Conservation (phyloP, 2,113 vertebrate genomes). For the Caracal caracal region DNA sequence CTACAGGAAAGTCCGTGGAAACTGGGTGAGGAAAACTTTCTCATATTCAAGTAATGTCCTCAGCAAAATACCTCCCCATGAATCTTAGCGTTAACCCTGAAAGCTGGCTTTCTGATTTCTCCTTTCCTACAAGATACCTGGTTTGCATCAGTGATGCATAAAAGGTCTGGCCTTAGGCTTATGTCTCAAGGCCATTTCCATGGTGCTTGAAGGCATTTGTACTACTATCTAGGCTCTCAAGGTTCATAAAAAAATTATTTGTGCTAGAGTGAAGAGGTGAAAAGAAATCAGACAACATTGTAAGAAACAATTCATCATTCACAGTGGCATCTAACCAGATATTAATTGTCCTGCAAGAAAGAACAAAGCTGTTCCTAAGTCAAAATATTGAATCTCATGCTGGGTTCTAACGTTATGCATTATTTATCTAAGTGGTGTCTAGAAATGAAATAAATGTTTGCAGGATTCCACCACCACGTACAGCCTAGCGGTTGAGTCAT, state of each 20-base stretch:
- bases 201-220: background rate
- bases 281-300: slow-evolving; percentile 24
- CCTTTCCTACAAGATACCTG: background rate
- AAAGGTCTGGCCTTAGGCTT: background rate
- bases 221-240: background rate
- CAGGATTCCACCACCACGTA: background rate
- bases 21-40: background rate
- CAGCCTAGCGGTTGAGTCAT: background rate
- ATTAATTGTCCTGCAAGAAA: slow-evolving; percentile 42
- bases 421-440: slow-evolving; percentile 60
- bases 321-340: background rate
- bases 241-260: slow-evolving; percentile 57
- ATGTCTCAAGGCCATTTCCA: background rate
- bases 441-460: slow-evolving; percentile 61
- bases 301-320: background rate
- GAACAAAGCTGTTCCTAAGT: slow-evolving; percentile 41
- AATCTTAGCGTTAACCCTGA: background rate
- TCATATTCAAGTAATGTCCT: background rate
- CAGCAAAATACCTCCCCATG: background rate
- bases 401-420: slow-evolving; percentile 61
- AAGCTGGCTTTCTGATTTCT: background rate
- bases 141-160: slow-evolving; percentile 40
- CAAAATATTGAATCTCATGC: slow-evolving; percentile 38
- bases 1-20: background rate
- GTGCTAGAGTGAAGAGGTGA: background rate